These are phyloP conservation scores for Fissipunctia ypsillon DNA, from an alignment of 2,888 invertebrate genomes.

Conservation along the genomic window DNA sequence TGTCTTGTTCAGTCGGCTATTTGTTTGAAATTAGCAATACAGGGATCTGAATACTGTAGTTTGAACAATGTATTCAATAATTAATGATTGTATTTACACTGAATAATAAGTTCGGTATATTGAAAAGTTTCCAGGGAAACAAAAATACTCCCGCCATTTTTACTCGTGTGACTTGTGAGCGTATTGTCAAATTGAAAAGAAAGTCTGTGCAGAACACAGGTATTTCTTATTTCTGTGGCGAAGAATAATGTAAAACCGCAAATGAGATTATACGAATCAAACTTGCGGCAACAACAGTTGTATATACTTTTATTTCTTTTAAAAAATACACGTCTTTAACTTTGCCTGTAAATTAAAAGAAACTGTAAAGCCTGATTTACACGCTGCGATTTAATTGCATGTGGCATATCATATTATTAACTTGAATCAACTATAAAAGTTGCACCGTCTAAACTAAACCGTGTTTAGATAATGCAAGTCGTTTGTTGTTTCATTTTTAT, in stretches of 20 bases:
- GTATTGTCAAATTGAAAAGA: conserved; percentile 1
- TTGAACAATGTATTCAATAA: not conserved
- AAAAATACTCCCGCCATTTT: not conserved
- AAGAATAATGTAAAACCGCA: conserved; percentile 13
- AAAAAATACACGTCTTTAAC: not conserved
- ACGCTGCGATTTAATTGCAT: not conserved
- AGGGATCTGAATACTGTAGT: conserved; percentile 8
- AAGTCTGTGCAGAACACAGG: not conserved
- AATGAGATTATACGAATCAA: not conserved
- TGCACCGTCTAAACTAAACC: not conserved
- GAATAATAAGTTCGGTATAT: not conserved
- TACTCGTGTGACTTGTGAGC: not conserved
- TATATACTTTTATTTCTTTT: not conserved
- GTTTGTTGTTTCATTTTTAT: not conserved
- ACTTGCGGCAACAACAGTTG: not conserved
- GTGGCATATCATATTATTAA: not conserved
- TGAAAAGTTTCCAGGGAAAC: not conserved
- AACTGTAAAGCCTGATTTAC: not conserved
- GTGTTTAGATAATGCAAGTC: too few relatives aligned
- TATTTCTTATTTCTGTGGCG: conserved; percentile 2
- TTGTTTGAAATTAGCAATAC: conserved; percentile 38
- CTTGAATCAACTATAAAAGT: not conserved
- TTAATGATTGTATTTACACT: not conserved
- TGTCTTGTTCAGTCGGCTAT: conserved; percentile 52
- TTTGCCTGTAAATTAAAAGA: not conserved